Base-by-base conservation (phyloP, 2,888 invertebrate species). In the Azorinus chamasolen region DNA sequence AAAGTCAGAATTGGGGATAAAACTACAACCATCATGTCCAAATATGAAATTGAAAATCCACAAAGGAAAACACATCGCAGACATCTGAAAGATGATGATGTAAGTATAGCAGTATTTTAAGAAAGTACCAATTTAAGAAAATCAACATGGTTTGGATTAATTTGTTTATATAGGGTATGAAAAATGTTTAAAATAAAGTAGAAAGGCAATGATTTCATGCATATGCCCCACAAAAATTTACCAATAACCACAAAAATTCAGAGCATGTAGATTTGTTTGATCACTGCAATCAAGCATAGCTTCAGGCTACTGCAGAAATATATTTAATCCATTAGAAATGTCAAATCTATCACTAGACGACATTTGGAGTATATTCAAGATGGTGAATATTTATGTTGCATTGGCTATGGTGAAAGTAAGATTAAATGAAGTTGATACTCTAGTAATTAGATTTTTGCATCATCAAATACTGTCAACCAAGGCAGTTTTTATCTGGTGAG, bases 1-100 rank as follows among this genome's bases (percentile, higher is more conserved):
- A 73, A 80, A 27, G 65, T 83, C 25, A 68, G 77, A 43, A 78
- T 74, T 39, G 80, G 80, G 3, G 80, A 80, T 58, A 80, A 80
- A 27, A 80, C 80, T 18, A 80, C 80, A 8, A 80, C 80, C 2
- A 80, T 80, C 20, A 80, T 80, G 80, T 77, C 80, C 0, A 75
- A 80, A 39, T 53, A 58, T 10, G 80, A 80, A 43, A 80, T 80
- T 16, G 82, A 82, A 61, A 73, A 81, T 64, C 81, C 81, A 3
- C 69, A 63, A 25, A 46, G 81, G 27, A 77, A 78, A 50, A 81
- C 81, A 10, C 81, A 81, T 54, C 62, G 85, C 25, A 59, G 86
- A 53, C 79, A 74, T 50, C 43, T 79, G 6, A 68, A 77, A 53
- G 86, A 86, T 53, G 86, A 84, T 55, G 82, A 86, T 53, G 86